A percentile compares a stretch with the other conserved stretches of the same genome.
Conservation (phyloP, 2,888 invertebrate species). For the Acleris laterana region DNA sequence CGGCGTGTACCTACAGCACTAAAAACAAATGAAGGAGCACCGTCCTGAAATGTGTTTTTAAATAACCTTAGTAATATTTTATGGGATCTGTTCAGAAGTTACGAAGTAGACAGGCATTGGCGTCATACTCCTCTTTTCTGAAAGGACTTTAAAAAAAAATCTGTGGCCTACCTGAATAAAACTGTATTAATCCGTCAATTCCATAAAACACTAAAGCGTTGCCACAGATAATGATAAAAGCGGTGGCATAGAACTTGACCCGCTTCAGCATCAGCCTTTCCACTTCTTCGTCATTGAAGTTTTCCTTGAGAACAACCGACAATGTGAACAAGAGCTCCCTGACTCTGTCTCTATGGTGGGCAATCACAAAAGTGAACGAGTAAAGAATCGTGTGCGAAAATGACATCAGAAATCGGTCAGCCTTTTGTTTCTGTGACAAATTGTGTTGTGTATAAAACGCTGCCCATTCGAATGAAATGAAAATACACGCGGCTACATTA, state of each 20-base stretch:
- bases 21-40: too few species aligned
- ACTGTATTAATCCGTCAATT: constrained; percentile 41
- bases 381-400: constrained; percentile 38
- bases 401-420: constrained; percentile 35
- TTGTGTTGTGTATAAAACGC: constrained; percentile 46
- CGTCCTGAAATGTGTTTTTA: not conserved
- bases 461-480: constrained; percentile 36
- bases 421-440: constrained; percentile 43
- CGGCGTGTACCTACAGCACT: too few species aligned
- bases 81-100: not conserved
- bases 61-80: not conserved
- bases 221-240: not conserved
- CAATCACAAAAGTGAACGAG: constrained; percentile 12
- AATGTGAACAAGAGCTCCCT: constrained; percentile 30
- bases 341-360: constrained; percentile 17
- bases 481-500: constrained; percentile 1
- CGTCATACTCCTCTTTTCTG: not conserved
- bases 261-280: constrained; percentile 39
- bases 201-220: constrained; percentile 36
- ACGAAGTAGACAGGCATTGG: too few species aligned
- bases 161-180: constrained; percentile 38
- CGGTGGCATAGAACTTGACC: constrained; percentile 22
- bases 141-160: too few species aligned
- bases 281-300: constrained; percentile 39
- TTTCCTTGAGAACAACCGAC: constrained; percentile 35